Evolutionary conservation across 2,888 invertebrate species (phyloP).

Genomic region (Incurvaria masculella): DNA sequence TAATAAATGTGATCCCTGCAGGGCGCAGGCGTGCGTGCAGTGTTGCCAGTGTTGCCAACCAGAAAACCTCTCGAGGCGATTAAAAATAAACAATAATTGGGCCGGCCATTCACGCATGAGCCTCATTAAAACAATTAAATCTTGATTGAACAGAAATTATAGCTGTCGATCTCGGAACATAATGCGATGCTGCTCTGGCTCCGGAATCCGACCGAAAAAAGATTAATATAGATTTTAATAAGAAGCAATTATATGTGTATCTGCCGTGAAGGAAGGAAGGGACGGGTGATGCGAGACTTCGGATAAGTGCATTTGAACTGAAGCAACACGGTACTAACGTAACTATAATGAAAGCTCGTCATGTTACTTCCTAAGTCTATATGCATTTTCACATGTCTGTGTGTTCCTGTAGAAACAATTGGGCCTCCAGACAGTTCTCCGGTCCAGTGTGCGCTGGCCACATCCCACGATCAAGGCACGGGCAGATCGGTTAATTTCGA

Average conservation of each 20-base stretch:
- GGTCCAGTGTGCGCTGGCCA: constrained; percentile 20
- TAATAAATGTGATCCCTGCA: constrained; percentile 55
- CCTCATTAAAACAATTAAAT: constrained; percentile 59
- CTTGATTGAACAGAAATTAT: constrained; percentile 59
- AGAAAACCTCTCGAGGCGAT: constrained; percentile 55
- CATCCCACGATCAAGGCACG: constrained; percentile 48
- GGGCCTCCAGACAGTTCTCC: too few species aligned
- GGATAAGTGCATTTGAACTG: too few species aligned
- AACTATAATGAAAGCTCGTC: too few species aligned
- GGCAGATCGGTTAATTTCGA: constrained; percentile 39
- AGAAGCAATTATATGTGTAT: constrained; percentile 54
- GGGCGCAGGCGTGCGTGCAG: constrained; percentile 47
- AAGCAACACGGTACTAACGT: too few species aligned
- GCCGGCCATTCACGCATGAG: constrained; percentile 56
- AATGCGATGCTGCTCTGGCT: constrained; percentile 46
- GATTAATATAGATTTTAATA: constrained; percentile 56
- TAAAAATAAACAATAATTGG: constrained; percentile 59
- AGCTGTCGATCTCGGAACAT: constrained; percentile 57
- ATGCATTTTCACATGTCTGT: too few species aligned
- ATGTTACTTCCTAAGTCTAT: too few species aligned
- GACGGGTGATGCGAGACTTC: too few species aligned
- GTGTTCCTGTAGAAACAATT: too few species aligned
- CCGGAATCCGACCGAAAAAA: constrained; percentile 51
- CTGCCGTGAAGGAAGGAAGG: too few species aligned
- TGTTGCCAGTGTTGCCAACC: constrained; percentile 52